Evolutionary conservation across 2,113 vertebrate species (phyloP).

Genomic region (Notechis scutatus): DNA sequence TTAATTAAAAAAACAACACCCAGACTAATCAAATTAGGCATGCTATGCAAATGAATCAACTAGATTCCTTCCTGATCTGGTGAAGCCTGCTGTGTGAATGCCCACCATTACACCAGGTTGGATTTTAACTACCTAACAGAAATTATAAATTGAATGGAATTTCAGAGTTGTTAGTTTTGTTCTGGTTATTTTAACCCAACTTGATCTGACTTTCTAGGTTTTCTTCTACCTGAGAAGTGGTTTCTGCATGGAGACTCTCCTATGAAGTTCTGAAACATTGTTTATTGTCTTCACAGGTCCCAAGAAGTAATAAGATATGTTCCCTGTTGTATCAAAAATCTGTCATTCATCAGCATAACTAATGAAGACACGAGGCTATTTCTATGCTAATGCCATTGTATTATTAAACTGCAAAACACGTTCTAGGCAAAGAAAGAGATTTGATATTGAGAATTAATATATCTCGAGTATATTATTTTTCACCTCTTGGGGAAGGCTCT

Average conservation of each 20-base stretch:
- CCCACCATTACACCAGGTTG: neutral
- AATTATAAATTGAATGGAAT: neutral
- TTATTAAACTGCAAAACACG: conserved; percentile 8
- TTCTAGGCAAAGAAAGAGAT: conserved; percentile 5
- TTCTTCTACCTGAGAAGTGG: neutral
- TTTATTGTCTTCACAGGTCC: neutral
- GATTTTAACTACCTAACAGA: neutral
- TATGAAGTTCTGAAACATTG: neutral
- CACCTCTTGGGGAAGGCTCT: neutral
- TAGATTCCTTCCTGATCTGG: neutral
- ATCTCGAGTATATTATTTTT: conserved; percentile 2
- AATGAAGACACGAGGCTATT: conserved; percentile 37
- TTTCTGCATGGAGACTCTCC: neutral
- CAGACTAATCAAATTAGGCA: too few relatives aligned
- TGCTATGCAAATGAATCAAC: neutral
- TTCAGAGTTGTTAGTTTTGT: too few relatives aligned
- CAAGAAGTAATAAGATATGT: conserved; percentile 14
- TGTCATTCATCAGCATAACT: conserved; percentile 41
- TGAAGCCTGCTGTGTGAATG: neutral
- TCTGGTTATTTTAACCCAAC: too few relatives aligned
- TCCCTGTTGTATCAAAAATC: conserved; percentile 12
- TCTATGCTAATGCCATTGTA: conserved; percentile 17
- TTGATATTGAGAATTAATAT: neutral
- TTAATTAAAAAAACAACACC: too few relatives aligned
- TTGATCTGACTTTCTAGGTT: too few relatives aligned